Evolutionary conservation across 2,797 vertebrate genomes (phyloP).

Genomic region (Cebuella pygmaea): DNA sequence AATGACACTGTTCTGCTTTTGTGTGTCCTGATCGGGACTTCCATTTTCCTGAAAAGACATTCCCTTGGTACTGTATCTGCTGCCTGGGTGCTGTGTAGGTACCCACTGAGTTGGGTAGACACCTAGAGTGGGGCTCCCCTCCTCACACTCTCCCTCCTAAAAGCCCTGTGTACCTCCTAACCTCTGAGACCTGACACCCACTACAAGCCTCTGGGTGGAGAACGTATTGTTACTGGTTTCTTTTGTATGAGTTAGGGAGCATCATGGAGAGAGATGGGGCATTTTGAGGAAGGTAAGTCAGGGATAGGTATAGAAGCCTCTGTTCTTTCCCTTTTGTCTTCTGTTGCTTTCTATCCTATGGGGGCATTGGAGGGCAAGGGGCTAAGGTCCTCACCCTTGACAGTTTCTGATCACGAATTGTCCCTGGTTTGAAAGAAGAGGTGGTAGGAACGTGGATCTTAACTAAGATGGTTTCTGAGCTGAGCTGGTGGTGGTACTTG

Average conservation of each 20-base stretch:
- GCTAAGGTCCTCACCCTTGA: neutral
- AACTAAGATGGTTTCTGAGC: rapidly evolving
- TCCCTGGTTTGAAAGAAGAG: neutral
- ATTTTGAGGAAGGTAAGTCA: neutral
- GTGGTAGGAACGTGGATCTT: neutral
- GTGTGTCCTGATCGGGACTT: rapidly evolving
- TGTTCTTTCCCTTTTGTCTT: too few relatives aligned
- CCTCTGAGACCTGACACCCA: neutral
- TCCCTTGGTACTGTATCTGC: neutral
- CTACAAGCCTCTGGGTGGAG: neutral
- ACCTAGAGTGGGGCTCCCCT: rapidly evolving
- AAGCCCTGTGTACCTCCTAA: neutral
- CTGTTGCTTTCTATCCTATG: neutral
- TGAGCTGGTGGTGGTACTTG: neutral
- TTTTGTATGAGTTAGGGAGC: neutral
- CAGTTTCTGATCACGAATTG: rapidly evolving
- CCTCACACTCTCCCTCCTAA: too few relatives aligned
- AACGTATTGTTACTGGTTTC: neutral
- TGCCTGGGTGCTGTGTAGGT: rapidly evolving
- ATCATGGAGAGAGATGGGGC: rapidly evolving
- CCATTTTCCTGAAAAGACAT: rapidly evolving
- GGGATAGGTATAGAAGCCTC: neutral
- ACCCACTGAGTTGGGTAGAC: rapidly evolving
- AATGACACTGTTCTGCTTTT: neutral
- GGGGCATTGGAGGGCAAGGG: neutral